A percentile compares a stretch with the other conserved stretches of the same genome.
These are phyloP conservation scores for Parasteatoda lunata DNA, from an alignment of 2,888 invertebrate species.

Conservation along the genomic window DNA sequence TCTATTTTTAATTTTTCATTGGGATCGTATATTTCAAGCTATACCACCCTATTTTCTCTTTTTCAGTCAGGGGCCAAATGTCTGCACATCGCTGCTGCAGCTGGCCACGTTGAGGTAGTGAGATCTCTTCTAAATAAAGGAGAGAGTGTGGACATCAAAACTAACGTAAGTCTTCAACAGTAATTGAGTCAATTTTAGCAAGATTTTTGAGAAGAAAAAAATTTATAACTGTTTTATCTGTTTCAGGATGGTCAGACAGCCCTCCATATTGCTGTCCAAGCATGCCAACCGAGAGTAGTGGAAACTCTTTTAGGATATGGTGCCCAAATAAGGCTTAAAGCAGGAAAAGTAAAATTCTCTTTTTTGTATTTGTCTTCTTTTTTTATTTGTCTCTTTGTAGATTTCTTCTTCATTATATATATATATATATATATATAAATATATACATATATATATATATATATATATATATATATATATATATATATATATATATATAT, in stretches of 20 bases:
- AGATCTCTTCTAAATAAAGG: constrained; percentile 96
- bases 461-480: no score
- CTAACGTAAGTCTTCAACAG: constrained; percentile 82
- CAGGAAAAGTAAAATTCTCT: constrained; percentile 72
- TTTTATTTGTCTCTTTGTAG: no score
- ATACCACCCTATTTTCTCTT: background rate
- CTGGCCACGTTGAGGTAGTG: constrained; percentile 97
- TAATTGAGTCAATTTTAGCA: no score
- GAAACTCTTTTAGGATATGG: constrained; percentile 97
- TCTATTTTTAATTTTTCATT: no score
- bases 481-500: no score
- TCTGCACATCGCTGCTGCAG: constrained; percentile 96
- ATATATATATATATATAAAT: no score
- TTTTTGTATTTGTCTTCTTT: no score
- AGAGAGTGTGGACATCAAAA: constrained; percentile 95
- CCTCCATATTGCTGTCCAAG: constrained; percentile 96
- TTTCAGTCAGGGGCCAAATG: constrained; percentile 92
- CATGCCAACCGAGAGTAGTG: constrained; percentile 93
- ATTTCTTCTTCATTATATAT: no score
- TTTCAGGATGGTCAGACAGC: constrained; percentile 96
- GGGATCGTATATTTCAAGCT: no score
- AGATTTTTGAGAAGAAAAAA: no score
- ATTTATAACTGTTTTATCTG: background rate
- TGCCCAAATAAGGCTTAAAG: constrained; percentile 95
- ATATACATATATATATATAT: no score